Conservation (phyloP, 2,113 vertebrate genomes). For the Salvator merianae region DNA sequence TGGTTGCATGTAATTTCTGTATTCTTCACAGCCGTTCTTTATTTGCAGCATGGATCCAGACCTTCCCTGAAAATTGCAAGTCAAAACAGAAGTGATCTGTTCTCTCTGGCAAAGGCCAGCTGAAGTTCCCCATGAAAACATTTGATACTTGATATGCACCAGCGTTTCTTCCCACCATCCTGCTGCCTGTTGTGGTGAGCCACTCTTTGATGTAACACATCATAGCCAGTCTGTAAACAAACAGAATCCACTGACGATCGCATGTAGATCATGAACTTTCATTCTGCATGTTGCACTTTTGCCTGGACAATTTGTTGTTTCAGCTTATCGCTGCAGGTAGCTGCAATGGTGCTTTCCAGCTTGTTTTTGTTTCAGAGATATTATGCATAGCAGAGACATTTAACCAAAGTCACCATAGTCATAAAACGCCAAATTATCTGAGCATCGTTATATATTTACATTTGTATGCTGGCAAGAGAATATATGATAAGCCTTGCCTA, state of each 20-base stretch:
- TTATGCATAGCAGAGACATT: constrained; percentile 50
- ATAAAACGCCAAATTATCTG: too few relatives aligned
- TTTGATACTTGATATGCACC: constrained; percentile 69
- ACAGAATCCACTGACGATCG: constrained; percentile 58
- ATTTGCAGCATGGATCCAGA: constrained; percentile 46
- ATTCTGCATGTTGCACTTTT: constrained; percentile 65
- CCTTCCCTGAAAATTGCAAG: constrained; percentile 42
- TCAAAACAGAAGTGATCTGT: constrained; percentile 38
- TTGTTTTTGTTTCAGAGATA: constrained; percentile 68
- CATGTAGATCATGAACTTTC: constrained; percentile 63
- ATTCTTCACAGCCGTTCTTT: constrained; percentile 11
- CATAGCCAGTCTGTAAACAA: constrained; percentile 65
- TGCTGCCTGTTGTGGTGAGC: constrained; percentile 64
- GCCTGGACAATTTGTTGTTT: constrained; percentile 60
- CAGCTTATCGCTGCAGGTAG: constrained; percentile 56
- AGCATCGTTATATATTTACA: too few relatives aligned
- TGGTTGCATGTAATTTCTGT: constrained; percentile 7
- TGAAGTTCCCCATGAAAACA: constrained; percentile 58
- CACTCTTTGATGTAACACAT: constrained; percentile 69
- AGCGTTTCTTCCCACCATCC: constrained; percentile 64
- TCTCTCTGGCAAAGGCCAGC: constrained; percentile 39
- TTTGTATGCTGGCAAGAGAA: too few relatives aligned
- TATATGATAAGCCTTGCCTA: too few relatives aligned
- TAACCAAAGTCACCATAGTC: neutral
- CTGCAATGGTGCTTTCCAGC: constrained; percentile 51